Base-by-base conservation (phyloP, 1,140 invertebrate genomes). In the Battus philenor region DNA sequence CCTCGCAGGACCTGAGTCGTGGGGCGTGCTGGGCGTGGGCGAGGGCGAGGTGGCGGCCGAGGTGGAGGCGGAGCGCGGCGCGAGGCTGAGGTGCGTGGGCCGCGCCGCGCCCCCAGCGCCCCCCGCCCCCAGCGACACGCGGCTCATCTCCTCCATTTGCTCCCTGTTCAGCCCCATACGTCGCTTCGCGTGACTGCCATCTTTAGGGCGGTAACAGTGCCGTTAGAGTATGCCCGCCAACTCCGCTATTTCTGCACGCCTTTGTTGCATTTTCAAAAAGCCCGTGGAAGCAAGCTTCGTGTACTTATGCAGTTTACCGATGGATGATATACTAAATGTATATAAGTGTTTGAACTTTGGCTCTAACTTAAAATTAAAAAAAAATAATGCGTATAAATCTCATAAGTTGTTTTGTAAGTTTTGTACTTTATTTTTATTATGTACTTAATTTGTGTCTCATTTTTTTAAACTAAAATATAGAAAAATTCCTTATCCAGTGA, bases 171-270 rank as follows among this genome's bases (percentile, higher is more conserved):
- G 84, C 65, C 83, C 86, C 73, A 86, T 85, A 62, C 86, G 83
- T 77, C 84, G 65, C 75, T 86, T 87, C 82, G 80, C 72, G 79
- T 87, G 81, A 79, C 84, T 86, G 84, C 86, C 86, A 86, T 86
- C 86, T 87, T 86, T 62, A 62, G 68, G 58, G 70, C 63, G 72
- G 69, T 58, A 74, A 68, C 45, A 60, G 58, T 67, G 69, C 59
- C 39, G 44, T 47, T 64, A 65, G 48, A 59, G 36, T 17, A n/a
- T n/a, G n/a, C n/a, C n/a, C n/a, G n/a, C n/a, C n/a, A n/a, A n/a
- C n/a, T n/a, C n/a, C n/a, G n/a, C n/a, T n/a, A n/a, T n/a, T n/a
- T n/a, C n/a, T n/a, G n/a, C n/a, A n/a, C n/a, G n/a, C n/a, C n/a
- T n/a, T n/a, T n/a, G 27, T 32, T 48, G 12, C 13, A 32, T 43